These are phyloP conservation scores for Petroica traversi DNA, from an alignment of 2,113 vertebrate species.

Conservation along the genomic window DNA sequence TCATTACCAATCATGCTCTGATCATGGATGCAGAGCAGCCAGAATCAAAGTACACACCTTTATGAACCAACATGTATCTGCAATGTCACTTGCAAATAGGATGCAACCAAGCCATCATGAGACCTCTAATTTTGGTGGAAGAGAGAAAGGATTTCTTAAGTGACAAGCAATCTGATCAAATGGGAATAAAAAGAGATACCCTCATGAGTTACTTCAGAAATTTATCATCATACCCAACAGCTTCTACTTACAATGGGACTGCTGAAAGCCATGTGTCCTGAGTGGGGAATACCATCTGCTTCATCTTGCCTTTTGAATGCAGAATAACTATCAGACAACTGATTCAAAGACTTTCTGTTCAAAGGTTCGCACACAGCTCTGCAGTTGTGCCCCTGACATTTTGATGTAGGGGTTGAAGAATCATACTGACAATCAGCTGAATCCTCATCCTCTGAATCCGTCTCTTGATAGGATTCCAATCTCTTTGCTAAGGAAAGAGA, in stretches of 20 bases:
- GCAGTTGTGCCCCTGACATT: slow-evolving; percentile 60
- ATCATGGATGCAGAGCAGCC: neutral
- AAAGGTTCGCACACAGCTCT: slow-evolving; percentile 60
- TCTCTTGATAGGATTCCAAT: slow-evolving; percentile 82
- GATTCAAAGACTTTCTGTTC: slow-evolving; percentile 72
- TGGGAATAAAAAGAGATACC: neutral
- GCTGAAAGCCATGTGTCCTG: slow-evolving; percentile 82
- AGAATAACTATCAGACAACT: slow-evolving; percentile 52
- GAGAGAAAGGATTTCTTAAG: neutral
- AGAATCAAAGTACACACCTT: neutral
- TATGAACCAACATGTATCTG: neutral
- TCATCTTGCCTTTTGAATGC: slow-evolving; percentile 45
- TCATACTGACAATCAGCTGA: neutral
- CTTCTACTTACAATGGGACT: slow-evolving; percentile 84
- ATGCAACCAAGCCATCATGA: neutral
- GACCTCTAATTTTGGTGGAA: neutral
- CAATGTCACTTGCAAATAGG: neutral
- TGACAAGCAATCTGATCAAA: neutral
- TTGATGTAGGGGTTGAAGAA: slow-evolving; percentile 50
- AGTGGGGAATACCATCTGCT: neutral
- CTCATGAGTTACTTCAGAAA: neutral
- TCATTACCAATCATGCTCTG: neutral
- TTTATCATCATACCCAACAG: neutral
- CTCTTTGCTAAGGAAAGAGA: slow-evolving; percentile 72
- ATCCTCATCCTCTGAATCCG: slow-evolving; percentile 55